Conservation (phyloP, 2,113 vertebrate genomes). For the Cololabis saira region DNA sequence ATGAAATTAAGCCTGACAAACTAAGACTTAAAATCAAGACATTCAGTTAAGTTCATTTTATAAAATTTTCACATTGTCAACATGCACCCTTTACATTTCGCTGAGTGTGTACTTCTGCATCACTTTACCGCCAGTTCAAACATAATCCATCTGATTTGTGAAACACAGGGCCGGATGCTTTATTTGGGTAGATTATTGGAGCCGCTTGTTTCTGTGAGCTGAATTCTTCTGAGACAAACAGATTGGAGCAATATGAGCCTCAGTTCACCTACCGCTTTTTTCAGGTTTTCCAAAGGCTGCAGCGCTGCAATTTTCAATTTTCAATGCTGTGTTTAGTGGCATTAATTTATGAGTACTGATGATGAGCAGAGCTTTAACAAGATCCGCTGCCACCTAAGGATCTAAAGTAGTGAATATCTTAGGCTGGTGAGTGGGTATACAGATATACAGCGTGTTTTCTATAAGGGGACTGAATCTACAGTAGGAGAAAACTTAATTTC, state of each 20-base stretch:
- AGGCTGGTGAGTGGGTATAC: background rate
- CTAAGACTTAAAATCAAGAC: too few relatives aligned
- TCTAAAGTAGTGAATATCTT: background rate
- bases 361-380: slow-evolving; percentile 3
- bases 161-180: slow-evolving; percentile 2
- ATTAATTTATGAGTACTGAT: background rate
- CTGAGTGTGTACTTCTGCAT: too few relatives aligned
- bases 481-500: slow-evolving; percentile 17
- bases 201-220: too few relatives aligned
- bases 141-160: background rate
- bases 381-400: slow-evolving; percentile 1
- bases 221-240: too few relatives aligned
- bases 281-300: slow-evolving; percentile 5
- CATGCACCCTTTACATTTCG: too few relatives aligned
- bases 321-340: background rate
- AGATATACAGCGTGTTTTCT: background rate
- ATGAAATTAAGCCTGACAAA: too few relatives aligned
- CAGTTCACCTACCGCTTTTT: slow-evolving; percentile 4
- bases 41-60: too few relatives aligned
- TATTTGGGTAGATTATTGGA: background rate
- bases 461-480: background rate
- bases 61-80: too few relatives aligned
- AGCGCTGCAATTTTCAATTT: background rate
- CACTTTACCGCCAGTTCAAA: too few relatives aligned
- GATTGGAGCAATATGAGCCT: slow-evolving; percentile 16